These are phyloP conservation scores for Limulus polyphemus DNA, from an alignment of 2,888 invertebrate genomes.

Conservation along the genomic window DNA sequence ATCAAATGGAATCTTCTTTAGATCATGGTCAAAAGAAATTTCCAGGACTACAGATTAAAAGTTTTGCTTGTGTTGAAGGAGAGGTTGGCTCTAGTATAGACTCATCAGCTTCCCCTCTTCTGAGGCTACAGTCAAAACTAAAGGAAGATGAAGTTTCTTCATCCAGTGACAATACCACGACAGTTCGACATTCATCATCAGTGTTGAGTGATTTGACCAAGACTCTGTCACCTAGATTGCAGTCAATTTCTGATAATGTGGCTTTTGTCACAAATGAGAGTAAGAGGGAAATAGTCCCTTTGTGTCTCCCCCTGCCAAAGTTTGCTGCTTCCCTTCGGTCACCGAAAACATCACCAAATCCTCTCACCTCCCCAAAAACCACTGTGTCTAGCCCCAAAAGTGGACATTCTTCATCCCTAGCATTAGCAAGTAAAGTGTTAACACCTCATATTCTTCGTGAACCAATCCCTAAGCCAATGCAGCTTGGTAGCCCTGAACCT, in stretches of 20 bases:
- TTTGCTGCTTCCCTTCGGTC: slow-evolving; percentile 50
- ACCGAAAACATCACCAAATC: slow-evolving; percentile 49
- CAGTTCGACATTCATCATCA: slow-evolving; percentile 2
- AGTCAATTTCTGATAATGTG: slow-evolving; percentile 10
- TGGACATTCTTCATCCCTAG: slow-evolving; percentile 9
- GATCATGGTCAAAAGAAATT: too few species aligned
- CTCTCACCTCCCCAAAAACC: slow-evolving; percentile 26
- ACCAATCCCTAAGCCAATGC: not conserved
- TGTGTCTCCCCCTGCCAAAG: slow-evolving; percentile 61
- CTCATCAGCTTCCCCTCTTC: not conserved
- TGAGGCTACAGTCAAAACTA: slow-evolving; percentile 3
- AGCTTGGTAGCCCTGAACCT: not conserved
- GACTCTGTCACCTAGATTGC: slow-evolving; percentile 6
- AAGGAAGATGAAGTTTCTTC: slow-evolving; percentile 8
- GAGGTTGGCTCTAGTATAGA: slow-evolving; percentile 8
- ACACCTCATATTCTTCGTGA: not conserved
- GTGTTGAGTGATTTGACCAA: slow-evolving; percentile 7
- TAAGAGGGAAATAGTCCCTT: slow-evolving; percentile 17
- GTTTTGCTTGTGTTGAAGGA: too few species aligned
- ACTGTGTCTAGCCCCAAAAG: slow-evolving; percentile 18
- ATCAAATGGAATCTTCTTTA: too few species aligned
- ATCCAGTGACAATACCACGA: slow-evolving; percentile 5
- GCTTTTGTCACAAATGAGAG: slow-evolving; percentile 2
- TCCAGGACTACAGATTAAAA: too few species aligned
- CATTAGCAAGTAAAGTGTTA: slow-evolving; percentile 7